Percentiles rank a stretch among this genome's conserved stretches.
Evolutionary conservation across 1,140 invertebrate genomes (phyloP).

Genomic region (Nebria ingens): DNA sequence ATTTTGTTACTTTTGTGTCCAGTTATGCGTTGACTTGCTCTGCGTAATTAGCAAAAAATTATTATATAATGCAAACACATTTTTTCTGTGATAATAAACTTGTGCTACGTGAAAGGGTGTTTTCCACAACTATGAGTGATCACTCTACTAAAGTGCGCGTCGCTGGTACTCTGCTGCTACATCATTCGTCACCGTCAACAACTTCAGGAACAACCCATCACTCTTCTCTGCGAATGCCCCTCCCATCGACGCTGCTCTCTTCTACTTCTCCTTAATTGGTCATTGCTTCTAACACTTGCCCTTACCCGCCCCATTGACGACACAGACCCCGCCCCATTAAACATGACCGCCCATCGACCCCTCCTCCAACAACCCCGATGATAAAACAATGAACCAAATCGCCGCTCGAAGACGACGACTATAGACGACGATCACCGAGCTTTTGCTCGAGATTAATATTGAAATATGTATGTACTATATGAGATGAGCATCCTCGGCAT

Average conservation of each 20-base stretch:
- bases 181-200: neutral
- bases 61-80: constrained; percentile 10
- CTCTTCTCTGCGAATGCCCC: too few relatives aligned
- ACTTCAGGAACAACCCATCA: too few relatives aligned
- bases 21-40: constrained; percentile 12
- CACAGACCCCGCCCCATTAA: neutral
- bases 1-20: constrained; percentile 11
- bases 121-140: constrained; percentile 3
- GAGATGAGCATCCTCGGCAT: too few relatives aligned
- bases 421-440: neutral
- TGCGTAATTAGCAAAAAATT: constrained; percentile 13
- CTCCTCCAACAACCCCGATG: neutral
- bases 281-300: too few relatives aligned
- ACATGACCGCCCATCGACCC: neutral
- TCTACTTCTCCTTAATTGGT: too few relatives aligned
- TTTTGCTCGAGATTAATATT: too few relatives aligned
- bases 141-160: neutral
- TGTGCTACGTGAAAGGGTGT: constrained; percentile 10
- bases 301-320: too few relatives aligned
- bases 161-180: neutral
- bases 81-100: constrained; percentile 14
- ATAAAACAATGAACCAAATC: neutral
- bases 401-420: neutral
- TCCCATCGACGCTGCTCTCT: too few relatives aligned
- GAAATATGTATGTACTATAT: too few relatives aligned